Base-by-base conservation (phyloP, 2,797 vertebrate genomes). In the Tachyglossus aculeatus region DNA sequence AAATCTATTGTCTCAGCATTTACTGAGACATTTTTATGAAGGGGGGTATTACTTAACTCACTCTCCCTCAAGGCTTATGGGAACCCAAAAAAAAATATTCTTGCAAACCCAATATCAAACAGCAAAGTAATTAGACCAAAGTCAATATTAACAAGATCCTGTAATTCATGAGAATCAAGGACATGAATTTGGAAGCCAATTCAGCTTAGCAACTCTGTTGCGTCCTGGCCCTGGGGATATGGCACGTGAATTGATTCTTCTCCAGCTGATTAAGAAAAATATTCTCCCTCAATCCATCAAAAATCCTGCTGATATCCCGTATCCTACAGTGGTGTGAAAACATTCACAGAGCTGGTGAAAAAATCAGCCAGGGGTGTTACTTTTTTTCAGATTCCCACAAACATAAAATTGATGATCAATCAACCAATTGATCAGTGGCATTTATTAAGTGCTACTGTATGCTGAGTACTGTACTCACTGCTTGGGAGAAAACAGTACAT, bases 121-220 rank as follows among this genome's bases (percentile, higher is more conserved):
- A 80, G 73, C 80, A 41, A 66, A 80, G 71, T 68, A 80, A 81
- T 87, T 75, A 74, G 24, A 57, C 69, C 38, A 61, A 78, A 79
- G 50, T 81, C 85, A 58, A 81, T 87, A 64, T 60, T 79, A 81
- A 79, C 64, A 72, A 76, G 71, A 37, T 81, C 36, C 44, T 48
- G 32, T 29, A 32, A 74, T 83, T 71, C 44, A 62, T 71, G 50
- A 18, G 40, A 56, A 67, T 65, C 73, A 67, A 56, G 48, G 44
- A 44, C 70, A 61, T 44, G 19, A 62, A 60, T 71, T 67, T 40
- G 7, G 52, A 52, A 73, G 22, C 12, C 27, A 73, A 38, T 66
- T 50, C 37, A 61, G 68, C 44, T 81, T 77, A 56, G 52, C 58
- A 58, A 9, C 55, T 74, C 55, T 67, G 51, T 37, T 71, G 54